These are phyloP conservation scores for Callyntrura guangdongensis DNA, from an alignment of 2,888 invertebrate species.

Conservation along the genomic window DNA sequence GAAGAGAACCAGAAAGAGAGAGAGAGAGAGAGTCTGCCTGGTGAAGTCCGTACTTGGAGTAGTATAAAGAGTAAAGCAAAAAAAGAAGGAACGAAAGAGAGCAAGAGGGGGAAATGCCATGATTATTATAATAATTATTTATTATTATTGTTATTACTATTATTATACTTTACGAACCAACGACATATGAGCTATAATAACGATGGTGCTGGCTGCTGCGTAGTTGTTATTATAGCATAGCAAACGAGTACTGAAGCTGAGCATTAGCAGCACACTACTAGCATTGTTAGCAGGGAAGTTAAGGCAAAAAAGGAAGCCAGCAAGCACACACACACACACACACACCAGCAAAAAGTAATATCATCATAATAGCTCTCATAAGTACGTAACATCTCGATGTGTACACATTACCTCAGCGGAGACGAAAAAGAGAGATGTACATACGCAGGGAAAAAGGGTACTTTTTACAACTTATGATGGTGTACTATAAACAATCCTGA, in stretches of 20 bases:
- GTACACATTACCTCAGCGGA: conserved; percentile 54
- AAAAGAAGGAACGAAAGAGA: conserved; percentile 26
- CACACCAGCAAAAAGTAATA: conserved; percentile 73
- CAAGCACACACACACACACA: conserved; percentile 30
- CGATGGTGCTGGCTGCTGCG: conserved; percentile 57
- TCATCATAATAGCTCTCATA: conserved; percentile 78
- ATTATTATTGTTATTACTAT: conserved; percentile 80
- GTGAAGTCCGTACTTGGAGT: conserved; percentile 4
- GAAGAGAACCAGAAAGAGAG: conserved; percentile 44
- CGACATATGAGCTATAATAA: conserved; percentile 78
- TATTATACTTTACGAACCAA: conserved; percentile 79
- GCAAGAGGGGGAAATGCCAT: conserved; percentile 76
- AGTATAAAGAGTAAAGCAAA: conserved; percentile 12
- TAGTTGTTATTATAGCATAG: conserved; percentile 61
- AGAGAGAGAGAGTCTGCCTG: neutral
- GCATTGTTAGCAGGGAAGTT: conserved; percentile 64
- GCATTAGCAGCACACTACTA: conserved; percentile 74
- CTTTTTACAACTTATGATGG: conserved; percentile 64
- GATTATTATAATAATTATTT: conserved; percentile 80
- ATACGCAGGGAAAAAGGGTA: conserved; percentile 61
- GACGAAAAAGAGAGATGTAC: conserved; percentile 39
- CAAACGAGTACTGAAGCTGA: conserved; percentile 63
- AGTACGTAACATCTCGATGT: conserved; percentile 74
- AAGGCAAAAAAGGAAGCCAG: conserved; percentile 55
- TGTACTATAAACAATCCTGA: conserved; percentile 53